Base-by-base conservation (phyloP, 2,888 invertebrate genomes). In the Chloroclystis v-ata region DNA sequence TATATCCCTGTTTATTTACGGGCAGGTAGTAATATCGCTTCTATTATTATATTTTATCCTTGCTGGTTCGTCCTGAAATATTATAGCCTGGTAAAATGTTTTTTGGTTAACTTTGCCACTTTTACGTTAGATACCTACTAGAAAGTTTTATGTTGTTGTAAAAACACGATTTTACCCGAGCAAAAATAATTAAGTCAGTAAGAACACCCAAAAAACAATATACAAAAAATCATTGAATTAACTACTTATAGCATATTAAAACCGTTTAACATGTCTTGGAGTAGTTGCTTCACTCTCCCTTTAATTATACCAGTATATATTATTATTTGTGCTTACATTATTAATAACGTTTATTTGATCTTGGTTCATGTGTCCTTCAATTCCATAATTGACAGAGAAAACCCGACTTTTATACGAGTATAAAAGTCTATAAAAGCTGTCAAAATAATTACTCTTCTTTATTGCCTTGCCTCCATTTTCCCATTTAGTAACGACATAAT, bases 1-100 rank as follows among this genome's bases (percentile, higher is more conserved):
- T 87, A 65, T 48, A 56, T 57, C 41, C 47, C 41, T 47, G 37
- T 53, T 51, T 56, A 54, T 53, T 51, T 50, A 53, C 47, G 38
- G 30, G 28, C 51, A 53, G 51, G 61, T 62, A 49, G 56, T 52
- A 55, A 56, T 54, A 45, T 54, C 39, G 44, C 46, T 42, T 35
- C 26, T 20, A 30, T 37, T 42, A 32, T 41, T 24, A 32, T 32
- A 14, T 28, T 33, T 42, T 42, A 20, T 20, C 28, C 24, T 16
- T 20, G 10, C n/a, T n/a, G 16, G 4, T 9, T 14, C 33, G n/a
- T 35, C 11, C 10, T 35, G 4, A 11, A 11, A 24, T 35, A 35
- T 35, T 24, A 10, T 35, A 7, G 6, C 10, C 1, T 35, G 10
- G 11, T 7, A 35, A 35, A 16, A 20, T 10, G 11, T 7, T 8